phyloP scores from a whole-genome alignment of 2,888 invertebrate genomes.

The Nemoura dubitans region DNA sequence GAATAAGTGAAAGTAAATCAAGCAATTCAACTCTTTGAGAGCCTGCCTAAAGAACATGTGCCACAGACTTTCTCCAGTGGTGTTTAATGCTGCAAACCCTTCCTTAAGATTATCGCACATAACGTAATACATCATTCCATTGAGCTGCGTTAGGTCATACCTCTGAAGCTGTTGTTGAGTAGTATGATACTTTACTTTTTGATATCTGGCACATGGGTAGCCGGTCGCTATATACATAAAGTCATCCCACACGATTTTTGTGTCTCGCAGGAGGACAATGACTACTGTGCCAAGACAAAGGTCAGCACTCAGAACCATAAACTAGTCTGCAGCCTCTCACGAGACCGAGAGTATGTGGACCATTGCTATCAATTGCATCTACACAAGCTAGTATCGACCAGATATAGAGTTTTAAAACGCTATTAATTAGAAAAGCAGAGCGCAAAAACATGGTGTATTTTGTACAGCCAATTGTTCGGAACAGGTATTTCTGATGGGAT shows the following conservation, averaged over 20 bases:
- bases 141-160: not conserved
- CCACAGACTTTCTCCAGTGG: not conserved
- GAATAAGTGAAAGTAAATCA: constrained; percentile 5
- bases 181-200: not conserved
- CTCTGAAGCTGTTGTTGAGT: not conserved
- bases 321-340: not conserved
- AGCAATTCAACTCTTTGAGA: not conserved
- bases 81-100: not conserved
- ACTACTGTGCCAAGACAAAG: not conserved
- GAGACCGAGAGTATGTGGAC: not conserved
- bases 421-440: not conserved
- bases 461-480: not conserved
- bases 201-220: constrained; percentile 3
- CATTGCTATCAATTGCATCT: not conserved
- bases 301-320: not conserved
- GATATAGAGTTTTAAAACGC: not conserved
- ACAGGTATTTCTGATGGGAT: too few species aligned
- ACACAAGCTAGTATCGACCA: not conserved
- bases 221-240: too few species aligned
- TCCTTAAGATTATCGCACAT: not conserved
- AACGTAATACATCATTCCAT: not conserved
- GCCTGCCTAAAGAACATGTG: not conserved
- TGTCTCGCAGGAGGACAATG: not conserved
- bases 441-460: not conserved
- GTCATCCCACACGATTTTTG: not conserved